Percentiles rank a stretch among this genome's conserved stretches.
These are phyloP conservation scores for Bryconaethiops microstoma DNA, from an alignment of 2,797 vertebrate species.

Conservation along the genomic window DNA sequence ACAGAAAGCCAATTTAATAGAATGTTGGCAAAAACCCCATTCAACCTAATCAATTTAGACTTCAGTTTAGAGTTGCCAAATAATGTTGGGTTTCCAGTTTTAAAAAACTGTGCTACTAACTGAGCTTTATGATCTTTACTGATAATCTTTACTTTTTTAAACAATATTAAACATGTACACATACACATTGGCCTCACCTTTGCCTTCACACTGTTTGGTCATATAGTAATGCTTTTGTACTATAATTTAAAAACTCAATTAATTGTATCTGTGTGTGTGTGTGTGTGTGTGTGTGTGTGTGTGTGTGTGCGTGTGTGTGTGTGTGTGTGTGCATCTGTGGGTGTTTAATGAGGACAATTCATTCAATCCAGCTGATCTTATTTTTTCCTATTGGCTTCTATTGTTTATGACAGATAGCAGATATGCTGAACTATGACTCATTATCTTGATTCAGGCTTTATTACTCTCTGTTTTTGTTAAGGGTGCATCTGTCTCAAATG, in stretches of 20 bases:
- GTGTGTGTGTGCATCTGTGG: background rate
- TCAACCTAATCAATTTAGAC: too few species aligned
- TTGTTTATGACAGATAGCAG: conserved; percentile 16
- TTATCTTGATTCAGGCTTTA: conserved; percentile 16
- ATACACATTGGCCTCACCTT: too few species aligned
- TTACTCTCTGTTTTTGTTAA: background rate
- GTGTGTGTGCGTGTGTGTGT: conserved; percentile 1
- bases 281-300: conserved; percentile 6
- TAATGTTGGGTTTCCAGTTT: too few species aligned
- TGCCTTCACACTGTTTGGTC: background rate
- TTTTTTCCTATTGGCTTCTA: background rate
- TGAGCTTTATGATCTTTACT: too few species aligned
- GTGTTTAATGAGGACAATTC: conserved; percentile 21
- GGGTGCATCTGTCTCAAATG: conserved; percentile 11
- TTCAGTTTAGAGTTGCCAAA: too few species aligned
- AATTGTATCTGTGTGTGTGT: background rate
- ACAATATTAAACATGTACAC: too few species aligned
- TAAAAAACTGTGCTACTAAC: too few species aligned
- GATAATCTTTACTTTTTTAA: too few species aligned
- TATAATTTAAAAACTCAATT: background rate
- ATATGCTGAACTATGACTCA: conserved; percentile 20
- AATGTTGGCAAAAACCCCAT: too few species aligned
- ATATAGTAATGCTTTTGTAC: conserved; percentile 5
- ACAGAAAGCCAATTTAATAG: too few species aligned
- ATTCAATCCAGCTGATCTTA: conserved; percentile 16